Evolutionary conservation across 1,140 invertebrate species (phyloP).

Genomic region (Drosophila pandora): DNA sequence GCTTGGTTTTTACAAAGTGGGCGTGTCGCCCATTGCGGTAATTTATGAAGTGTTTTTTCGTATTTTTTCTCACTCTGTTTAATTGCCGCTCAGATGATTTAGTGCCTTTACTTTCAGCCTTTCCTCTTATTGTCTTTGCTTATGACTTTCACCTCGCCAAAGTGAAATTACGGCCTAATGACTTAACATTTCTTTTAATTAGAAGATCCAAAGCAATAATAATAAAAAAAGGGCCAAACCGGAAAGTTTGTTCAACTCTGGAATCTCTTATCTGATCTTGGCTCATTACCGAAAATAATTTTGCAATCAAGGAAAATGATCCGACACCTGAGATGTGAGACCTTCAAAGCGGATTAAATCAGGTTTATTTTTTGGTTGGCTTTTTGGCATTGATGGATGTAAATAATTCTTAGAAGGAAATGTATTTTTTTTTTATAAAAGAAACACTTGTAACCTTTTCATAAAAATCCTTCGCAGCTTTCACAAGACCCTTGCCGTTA

Average conservation of each 20-base stretch:
- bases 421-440: neutral
- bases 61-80: slow-evolving; percentile 54
- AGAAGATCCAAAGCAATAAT: slow-evolving; percentile 36
- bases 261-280: slow-evolving; percentile 34
- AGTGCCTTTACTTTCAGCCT: slow-evolving; percentile 37
- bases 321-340: slow-evolving; percentile 43
- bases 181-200: slow-evolving; percentile 77
- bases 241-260: slow-evolving; percentile 53
- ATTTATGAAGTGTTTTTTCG: slow-evolving; percentile 71
- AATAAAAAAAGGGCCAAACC: slow-evolving; percentile 51
- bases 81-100: slow-evolving; percentile 63
- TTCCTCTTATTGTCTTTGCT: slow-evolving; percentile 35
- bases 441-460: neutral
- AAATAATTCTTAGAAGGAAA: slow-evolving; percentile 11
- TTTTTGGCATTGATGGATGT: slow-evolving; percentile 35
- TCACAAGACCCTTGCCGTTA: slow-evolving; percentile 12
- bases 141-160: slow-evolving; percentile 69
- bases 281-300: slow-evolving; percentile 35
- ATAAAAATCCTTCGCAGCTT: slow-evolving; percentile 2
- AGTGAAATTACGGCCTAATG: slow-evolving; percentile 78
- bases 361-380: neutral
- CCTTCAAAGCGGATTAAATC: slow-evolving; percentile 9
- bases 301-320: slow-evolving; percentile 44
- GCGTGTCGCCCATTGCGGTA: slow-evolving; percentile 52
- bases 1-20: slow-evolving; percentile 47